Base-by-base conservation (phyloP, 2,888 invertebrate genomes). In the Hypomecis atomaria region DNA sequence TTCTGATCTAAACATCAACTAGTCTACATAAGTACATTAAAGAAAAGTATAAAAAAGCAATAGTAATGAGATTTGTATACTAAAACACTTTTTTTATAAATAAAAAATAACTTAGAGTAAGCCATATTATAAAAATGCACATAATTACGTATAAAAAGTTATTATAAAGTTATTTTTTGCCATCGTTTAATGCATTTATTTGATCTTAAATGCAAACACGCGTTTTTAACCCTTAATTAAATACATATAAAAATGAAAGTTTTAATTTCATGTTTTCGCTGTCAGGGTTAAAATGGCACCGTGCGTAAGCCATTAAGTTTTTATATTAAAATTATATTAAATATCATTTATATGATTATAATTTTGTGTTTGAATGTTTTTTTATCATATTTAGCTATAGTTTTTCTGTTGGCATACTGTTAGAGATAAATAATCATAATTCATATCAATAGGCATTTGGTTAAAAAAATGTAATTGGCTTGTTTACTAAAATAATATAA, bases 121-220 rank as follows among this genome's bases (percentile, higher is more conserved):
- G 65, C 57, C 57, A 48, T 65, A 64, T 52, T 57, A 65, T 60
- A 40, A 56, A 57, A 65, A 54, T 65, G 60, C 65, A 65, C 60
- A 65, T 65, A 57, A 57, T 45, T 56, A 60, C 55, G 37, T 40
- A n/a, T 54, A 49, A 56, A 59, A 63, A 55, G 45, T 62, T 49
- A 38, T 59, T 53, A 47, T 45, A 33, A 57, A 36, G 33, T 49
- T 40, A 34, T 64, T 44, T 37, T 55, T 62, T 62, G 67, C 67
- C 67, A 67, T 67, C 60, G 55, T 59, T 37, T 47, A 42, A 49
- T 65, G 67, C 67, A 67, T 67, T 67, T 67, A 65, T 62, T 67
- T 59, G 55, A 57, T 48, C 52, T 49, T 55, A 62, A 62, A 67
- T 57, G 52, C 52, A n/a, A 10, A 8, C 9, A 42, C 52, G 52